phyloP scores from a whole-genome alignment of 1,140 invertebrate species.

The Diorhabda sublineata region DNA sequence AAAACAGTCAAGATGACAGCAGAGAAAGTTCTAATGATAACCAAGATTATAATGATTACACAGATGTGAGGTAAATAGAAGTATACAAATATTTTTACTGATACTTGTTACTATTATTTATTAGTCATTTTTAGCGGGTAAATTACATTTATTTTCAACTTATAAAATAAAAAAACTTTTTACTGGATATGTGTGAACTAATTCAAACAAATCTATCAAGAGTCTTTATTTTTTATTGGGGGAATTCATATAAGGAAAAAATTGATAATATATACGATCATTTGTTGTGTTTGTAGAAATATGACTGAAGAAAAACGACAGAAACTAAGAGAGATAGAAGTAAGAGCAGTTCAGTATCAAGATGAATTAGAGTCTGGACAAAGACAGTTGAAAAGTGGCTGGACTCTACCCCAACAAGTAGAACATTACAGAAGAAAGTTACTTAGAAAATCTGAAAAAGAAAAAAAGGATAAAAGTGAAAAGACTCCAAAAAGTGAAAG shows the following conservation, averaged over 20 bases:
- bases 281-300: slow-evolving; percentile 30
- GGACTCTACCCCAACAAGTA: slow-evolving; percentile 78
- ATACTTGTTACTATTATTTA: no score
- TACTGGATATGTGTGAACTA: neutral
- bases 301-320: slow-evolving; percentile 71
- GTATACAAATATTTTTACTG: no score
- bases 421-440: slow-evolving; percentile 90
- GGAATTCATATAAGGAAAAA: neutral
- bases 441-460: slow-evolving; percentile 61
- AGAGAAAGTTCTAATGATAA: slow-evolving; percentile 54
- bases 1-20: slow-evolving; percentile 44
- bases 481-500: slow-evolving; percentile 35
- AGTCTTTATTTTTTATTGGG: no score
- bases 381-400: slow-evolving; percentile 69
- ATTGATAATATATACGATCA: no score
- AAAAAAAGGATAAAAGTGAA: slow-evolving; percentile 43
- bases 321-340: slow-evolving; percentile 87
- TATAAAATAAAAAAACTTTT: neutral
- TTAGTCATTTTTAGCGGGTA: no score
- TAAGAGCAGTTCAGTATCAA: slow-evolving; percentile 93
- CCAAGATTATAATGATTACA: slow-evolving; percentile 42
- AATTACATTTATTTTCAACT: no score
- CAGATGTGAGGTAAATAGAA: slow-evolving; percentile 36
- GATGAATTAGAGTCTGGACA: slow-evolving; percentile 90
- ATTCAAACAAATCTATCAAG: no score